Evolutionary conservation across 2,797 vertebrate genomes (phyloP).

Genomic region (Heliangelus exortis): DNA sequence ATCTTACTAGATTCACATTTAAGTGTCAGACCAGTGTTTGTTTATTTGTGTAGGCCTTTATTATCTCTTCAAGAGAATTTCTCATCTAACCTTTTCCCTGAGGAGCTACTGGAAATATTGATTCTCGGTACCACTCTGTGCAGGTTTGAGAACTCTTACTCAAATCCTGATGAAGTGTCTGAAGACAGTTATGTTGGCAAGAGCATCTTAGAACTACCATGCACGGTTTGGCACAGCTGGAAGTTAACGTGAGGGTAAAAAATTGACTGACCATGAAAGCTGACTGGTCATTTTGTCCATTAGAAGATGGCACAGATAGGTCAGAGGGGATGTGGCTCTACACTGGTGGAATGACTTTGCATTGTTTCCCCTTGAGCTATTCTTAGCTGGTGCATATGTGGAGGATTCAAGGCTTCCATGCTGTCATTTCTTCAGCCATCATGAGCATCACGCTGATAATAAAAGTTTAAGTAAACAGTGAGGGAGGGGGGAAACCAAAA

Average conservation of each 20-base stretch:
- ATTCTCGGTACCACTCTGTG: background rate
- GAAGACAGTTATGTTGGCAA: background rate
- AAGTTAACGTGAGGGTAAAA: background rate
- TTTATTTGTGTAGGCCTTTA: background rate
- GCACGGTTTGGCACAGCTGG: background rate
- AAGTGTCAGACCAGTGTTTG: background rate
- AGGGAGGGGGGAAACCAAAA: background rate
- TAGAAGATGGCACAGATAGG: background rate
- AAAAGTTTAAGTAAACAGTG: constrained; percentile 51
- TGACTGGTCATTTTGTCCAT: background rate
- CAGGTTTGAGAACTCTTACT: background rate
- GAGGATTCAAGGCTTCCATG: background rate
- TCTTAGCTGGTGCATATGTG: background rate
- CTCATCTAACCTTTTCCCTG: background rate
- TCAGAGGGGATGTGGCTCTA: background rate
- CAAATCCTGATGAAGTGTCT: background rate
- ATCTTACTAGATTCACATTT: background rate
- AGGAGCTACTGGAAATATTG: background rate
- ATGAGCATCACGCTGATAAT: background rate
- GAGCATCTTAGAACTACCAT: background rate
- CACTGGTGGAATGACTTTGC: background rate
- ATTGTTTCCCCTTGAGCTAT: background rate
- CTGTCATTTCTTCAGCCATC: background rate
- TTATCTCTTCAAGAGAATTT: background rate
- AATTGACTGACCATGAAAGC: background rate